Conservation (phyloP, 2,113 vertebrate species). For the Cyprinodon brontotheroides region DNA sequence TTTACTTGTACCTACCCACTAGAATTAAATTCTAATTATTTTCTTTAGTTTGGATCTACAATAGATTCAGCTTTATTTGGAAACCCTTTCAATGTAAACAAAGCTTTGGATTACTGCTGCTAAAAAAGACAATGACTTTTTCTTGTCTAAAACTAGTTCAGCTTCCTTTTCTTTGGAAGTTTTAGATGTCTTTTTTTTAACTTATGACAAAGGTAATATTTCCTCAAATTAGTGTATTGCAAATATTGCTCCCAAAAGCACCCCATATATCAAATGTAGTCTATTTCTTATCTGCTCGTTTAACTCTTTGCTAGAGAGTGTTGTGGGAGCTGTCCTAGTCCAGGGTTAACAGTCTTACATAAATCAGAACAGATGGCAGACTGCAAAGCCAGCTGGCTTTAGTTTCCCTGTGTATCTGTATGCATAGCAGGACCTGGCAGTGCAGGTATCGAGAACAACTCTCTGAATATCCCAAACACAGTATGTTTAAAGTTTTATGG, state of each 20-base stretch:
- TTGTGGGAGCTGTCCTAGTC: conserved; percentile 60
- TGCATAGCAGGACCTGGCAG: conserved; percentile 65
- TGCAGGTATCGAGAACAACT: conserved; percentile 74
- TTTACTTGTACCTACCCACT: neutral
- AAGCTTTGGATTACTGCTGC: neutral
- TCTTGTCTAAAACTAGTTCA: neutral
- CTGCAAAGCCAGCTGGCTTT: conserved; percentile 80
- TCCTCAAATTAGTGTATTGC: conserved; percentile 5
- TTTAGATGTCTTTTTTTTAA: conserved; percentile 7
- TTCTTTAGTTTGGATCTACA: neutral
- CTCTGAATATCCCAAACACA: conserved; percentile 68
- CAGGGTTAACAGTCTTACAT: conserved; percentile 74
- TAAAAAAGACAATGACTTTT: neutral
- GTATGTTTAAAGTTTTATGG: conserved; percentile 47
- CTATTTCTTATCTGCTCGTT: conserved; percentile 26
- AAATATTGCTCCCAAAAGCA: neutral
- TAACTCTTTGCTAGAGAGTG: conserved; percentile 51
- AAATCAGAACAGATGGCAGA: conserved; percentile 80
- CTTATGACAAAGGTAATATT: neutral
- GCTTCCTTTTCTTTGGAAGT: neutral
- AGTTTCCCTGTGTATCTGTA: conserved; percentile 70
- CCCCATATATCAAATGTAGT: neutral
- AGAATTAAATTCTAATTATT: neutral
- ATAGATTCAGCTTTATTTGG: neutral
- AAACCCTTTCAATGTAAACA: neutral